Evolutionary conservation across 30 jellyfish, hydroid and myxozoan genomes (phyloP).

Genomic region (Chrysaora quinquecirrha): DNA sequence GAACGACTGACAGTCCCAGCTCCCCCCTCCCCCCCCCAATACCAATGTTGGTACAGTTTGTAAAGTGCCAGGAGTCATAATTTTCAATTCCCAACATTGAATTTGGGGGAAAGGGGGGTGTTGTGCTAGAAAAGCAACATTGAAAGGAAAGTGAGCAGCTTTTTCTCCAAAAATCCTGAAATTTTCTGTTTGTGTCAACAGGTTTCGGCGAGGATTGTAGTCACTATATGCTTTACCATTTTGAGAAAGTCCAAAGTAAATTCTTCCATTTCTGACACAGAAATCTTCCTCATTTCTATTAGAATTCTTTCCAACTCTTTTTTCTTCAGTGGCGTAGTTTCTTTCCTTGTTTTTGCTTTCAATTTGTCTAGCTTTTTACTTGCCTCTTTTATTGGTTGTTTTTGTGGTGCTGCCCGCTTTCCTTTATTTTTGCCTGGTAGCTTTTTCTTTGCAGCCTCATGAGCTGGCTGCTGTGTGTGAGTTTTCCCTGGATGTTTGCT

Average conservation of each 20-base stretch:
- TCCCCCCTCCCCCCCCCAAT: too few species aligned
- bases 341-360: not conserved
- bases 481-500: constrained; percentile 1
- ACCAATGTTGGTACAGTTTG: too few species aligned
- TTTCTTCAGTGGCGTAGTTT: not conserved
- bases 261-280: not conserved
- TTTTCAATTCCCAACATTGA: too few species aligned
- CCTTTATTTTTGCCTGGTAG: not conserved
- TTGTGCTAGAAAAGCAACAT: too few species aligned
- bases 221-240: not conserved
- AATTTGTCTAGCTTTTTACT: not conserved
- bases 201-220: too few species aligned
- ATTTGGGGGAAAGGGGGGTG: too few species aligned
- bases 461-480: not conserved
- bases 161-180: too few species aligned
- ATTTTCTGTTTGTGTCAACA: too few species aligned
- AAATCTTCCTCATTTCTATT: not conserved
- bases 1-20: too few species aligned
- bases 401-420: not conserved
- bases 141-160: too few species aligned
- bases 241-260: not conserved
- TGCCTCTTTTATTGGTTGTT: not conserved
- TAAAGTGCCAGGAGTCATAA: too few species aligned
- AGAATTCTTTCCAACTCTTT: not conserved
- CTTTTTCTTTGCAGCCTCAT: not conserved